Conservation (phyloP, 2,888 invertebrate species). For the Chirona hameri region DNA sequence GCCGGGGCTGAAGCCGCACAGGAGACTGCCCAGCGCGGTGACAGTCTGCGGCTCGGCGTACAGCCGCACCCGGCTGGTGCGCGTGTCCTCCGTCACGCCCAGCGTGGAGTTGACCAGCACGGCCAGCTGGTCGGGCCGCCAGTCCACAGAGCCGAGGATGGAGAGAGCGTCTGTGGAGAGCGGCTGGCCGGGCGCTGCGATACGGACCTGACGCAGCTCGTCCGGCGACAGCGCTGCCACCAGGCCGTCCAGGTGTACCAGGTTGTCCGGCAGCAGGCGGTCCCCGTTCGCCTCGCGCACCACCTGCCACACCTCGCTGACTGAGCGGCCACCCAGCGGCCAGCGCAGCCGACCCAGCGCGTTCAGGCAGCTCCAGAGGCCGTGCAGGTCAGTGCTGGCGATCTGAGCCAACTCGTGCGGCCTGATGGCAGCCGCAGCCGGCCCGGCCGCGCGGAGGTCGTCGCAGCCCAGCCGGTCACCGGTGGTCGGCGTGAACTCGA, state of each 20-base stretch:
- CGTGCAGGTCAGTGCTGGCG: background rate
- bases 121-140: conserved; percentile 24
- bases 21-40: conserved; percentile 14
- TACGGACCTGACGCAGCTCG: background rate
- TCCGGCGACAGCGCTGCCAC: conserved; percentile 1
- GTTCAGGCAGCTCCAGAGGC: conserved; percentile 23
- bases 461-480: background rate
- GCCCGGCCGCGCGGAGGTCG: conserved; percentile 10
- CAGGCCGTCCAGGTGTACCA: conserved; percentile 5
- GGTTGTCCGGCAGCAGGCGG: background rate
- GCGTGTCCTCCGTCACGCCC: background rate
- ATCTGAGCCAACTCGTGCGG: background rate
- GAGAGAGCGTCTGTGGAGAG: background rate
- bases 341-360: conserved; percentile 10
- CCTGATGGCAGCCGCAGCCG: conserved; percentile 1
- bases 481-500: background rate
- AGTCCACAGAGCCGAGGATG: background rate
- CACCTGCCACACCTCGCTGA: background rate
- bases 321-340: background rate
- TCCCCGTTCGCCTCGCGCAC: background rate
- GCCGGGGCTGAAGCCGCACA: conserved; percentile 9
- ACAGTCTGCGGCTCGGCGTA: background rate
- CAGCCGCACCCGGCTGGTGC: background rate
- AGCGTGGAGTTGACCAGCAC: conserved; percentile 3
- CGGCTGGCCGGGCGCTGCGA: background rate